Conservation (phyloP, 1,140 invertebrate genomes). For the Rhizoglyphus robini region DNA sequence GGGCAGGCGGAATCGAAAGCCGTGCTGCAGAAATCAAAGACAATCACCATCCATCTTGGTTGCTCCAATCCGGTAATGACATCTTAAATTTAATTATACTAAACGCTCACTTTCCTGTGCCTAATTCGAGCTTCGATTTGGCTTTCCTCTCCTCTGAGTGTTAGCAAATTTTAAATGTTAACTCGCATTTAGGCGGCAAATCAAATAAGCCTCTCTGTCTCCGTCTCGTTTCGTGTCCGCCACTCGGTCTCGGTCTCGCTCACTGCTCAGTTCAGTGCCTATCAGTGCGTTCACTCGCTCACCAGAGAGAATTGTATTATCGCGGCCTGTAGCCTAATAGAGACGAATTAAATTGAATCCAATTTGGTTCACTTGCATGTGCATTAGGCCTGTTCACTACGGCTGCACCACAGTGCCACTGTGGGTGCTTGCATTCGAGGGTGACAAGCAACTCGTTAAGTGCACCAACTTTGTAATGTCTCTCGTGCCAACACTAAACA, state of each 20-base stretch:
- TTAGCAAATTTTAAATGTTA: slow-evolving; percentile 13
- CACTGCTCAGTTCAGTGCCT: background rate
- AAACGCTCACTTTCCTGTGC: slow-evolving; percentile 14
- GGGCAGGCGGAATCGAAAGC: too few species aligned
- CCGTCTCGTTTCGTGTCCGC: background rate
- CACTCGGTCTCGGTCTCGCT: background rate
- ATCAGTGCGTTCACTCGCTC: background rate
- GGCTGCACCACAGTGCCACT: background rate
- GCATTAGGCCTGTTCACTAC: background rate
- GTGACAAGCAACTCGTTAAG: background rate
- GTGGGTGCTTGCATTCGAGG: too few species aligned
- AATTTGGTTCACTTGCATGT: background rate
- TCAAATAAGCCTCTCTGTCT: slow-evolving; percentile 5
- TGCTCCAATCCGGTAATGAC: slow-evolving; percentile 8
- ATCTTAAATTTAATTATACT: slow-evolving; percentile 20
- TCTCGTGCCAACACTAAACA: background rate
- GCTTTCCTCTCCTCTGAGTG: background rate
- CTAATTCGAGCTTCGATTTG: background rate
- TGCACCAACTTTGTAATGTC: background rate
- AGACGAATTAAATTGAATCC: slow-evolving; percentile 12
- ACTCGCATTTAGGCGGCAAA: background rate
- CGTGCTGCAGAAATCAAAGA: background rate
- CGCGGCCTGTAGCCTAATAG: background rate
- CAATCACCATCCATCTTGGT: slow-evolving; percentile 9
- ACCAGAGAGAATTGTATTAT: slow-evolving; percentile 2